A percentile compares a stretch with the other conserved stretches of the same genome.
phyloP scores from a whole-genome alignment of 2,888 invertebrate species.

The Agonopterix alstromeriana region DNA sequence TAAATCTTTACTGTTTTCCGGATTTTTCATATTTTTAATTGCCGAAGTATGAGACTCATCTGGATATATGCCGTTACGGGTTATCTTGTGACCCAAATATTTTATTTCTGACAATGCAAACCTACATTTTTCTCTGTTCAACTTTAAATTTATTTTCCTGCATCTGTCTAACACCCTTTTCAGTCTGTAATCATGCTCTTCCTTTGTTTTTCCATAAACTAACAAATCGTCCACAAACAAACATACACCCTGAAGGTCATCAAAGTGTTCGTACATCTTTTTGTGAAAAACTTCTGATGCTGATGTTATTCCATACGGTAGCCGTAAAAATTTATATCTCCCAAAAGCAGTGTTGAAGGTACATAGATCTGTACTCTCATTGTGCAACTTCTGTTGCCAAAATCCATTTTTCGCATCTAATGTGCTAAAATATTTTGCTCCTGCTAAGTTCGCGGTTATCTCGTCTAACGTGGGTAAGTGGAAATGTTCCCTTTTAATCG shows the following conservation, averaged over 20 bases:
- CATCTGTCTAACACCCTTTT: not conserved
- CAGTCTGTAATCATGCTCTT: not conserved
- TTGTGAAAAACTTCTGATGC: not conserved
- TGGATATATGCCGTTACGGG: not conserved
- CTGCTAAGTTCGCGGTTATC: not conserved
- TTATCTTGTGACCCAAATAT: not conserved
- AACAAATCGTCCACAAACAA: constrained; percentile 1
- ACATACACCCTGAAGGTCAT: not conserved
- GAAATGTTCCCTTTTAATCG: constrained; percentile 17
- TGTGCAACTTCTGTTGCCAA: not conserved
- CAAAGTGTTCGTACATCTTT: not conserved
- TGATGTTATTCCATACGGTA: not conserved
- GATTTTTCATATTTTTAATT: constrained; percentile 3
- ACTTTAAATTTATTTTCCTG: not conserved
- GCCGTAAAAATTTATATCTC: not conserved
- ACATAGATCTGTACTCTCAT: not conserved
- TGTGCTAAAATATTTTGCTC: not conserved
- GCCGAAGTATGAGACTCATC: constrained; percentile 1
- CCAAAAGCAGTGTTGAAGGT: not conserved
- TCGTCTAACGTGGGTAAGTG: not conserved
- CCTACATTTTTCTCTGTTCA: constrained; percentile 1
- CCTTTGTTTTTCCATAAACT: constrained; percentile 3
- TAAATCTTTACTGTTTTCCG: not conserved
- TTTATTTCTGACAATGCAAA: not conserved
- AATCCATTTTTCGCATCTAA: not conserved